Percentiles rank a stretch among this genome's conserved stretches.
Conservation (phyloP, 2,888 invertebrate genomes). For the Cerceris rybyensis region DNA sequence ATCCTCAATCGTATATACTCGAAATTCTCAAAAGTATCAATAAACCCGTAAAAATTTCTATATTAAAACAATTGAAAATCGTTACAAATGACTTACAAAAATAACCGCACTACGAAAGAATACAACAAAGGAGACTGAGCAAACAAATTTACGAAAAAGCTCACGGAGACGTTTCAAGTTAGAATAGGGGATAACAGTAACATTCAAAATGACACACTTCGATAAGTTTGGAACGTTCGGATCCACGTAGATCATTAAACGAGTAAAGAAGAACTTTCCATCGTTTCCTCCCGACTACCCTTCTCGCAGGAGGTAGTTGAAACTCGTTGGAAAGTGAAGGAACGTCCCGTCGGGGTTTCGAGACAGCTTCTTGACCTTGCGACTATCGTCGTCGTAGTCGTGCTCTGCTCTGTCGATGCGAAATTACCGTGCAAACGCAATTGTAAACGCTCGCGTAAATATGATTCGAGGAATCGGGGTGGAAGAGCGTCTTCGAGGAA, state of each 20-base stretch:
- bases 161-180: not conserved
- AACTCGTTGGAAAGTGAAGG: conserved; percentile 32
- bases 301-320: not conserved
- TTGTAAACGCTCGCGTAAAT: conserved; percentile 61
- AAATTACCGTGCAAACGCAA: conserved; percentile 65
- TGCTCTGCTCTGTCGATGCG: conserved; percentile 33
- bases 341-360: conserved; percentile 34
- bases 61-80: no score
- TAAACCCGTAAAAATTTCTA: no score
- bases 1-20: no score
- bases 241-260: conserved; percentile 39
- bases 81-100: no score
- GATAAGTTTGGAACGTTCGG: conserved; percentile 18
- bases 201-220: conserved; percentile 21
- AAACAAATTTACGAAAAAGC: no score
- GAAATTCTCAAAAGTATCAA: no score
- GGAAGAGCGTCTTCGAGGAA: not conserved
- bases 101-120: no score
- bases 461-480: conserved; percentile 43
- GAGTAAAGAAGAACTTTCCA: conserved; percentile 38
- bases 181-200: conserved; percentile 1
- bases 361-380: conserved; percentile 41
- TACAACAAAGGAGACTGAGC: no score
- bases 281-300: conserved; percentile 8
- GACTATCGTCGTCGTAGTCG: conserved; percentile 10